phyloP scores from a whole-genome alignment of 2,888 invertebrate genomes.

The Tridacna gigas region DNA sequence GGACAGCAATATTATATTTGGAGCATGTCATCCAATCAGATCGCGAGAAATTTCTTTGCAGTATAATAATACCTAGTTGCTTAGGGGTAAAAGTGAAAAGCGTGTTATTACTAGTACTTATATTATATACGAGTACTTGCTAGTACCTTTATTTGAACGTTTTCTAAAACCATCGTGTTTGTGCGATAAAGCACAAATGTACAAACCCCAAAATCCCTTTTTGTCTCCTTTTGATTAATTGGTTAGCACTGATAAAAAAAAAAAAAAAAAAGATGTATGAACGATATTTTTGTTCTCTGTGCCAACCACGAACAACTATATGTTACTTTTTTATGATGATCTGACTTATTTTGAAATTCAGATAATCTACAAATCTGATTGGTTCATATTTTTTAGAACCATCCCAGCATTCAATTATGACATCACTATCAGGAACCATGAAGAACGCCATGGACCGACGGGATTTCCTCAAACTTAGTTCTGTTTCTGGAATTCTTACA shows the following conservation, averaged over 20 bases:
- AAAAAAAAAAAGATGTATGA: neutral
- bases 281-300: neutral
- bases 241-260: neutral
- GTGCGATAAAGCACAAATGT: neutral
- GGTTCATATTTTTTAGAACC: slow-evolving; percentile 67
- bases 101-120: no score
- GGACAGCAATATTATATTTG: no score
- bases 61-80: no score
- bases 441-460: slow-evolving; percentile 68
- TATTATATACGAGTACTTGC: no score
- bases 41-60: no score
- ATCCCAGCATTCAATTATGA: slow-evolving; percentile 63
- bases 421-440: slow-evolving; percentile 62
- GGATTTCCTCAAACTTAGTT: neutral
- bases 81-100: no score
- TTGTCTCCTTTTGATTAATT: no score
- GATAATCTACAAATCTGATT: slow-evolving; percentile 59
- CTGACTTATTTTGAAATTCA: slow-evolving; percentile 40
- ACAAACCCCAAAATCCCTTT: neutral
- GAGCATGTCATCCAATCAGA: no score
- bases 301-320: neutral
- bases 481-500: slow-evolving; percentile 57
- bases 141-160: no score
- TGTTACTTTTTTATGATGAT: slow-evolving; percentile 16
- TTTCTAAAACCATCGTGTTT: no score